Evolutionary conservation across 2,888 invertebrate genomes (phyloP).

Genomic region (Ophion slaviceki): DNA sequence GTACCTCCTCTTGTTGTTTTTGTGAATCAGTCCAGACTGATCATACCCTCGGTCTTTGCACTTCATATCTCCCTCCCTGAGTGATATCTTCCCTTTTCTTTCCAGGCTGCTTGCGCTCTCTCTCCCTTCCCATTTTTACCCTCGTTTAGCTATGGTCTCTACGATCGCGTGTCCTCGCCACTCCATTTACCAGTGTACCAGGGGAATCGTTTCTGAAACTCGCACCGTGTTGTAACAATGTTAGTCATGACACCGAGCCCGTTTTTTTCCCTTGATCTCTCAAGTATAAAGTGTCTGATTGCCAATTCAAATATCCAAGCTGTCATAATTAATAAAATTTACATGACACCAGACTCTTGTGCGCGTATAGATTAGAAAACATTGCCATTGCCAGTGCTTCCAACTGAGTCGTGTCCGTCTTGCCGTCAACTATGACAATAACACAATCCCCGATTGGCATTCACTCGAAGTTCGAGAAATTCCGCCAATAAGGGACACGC

Average conservation of each 20-base stretch:
- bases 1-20: constrained; percentile 30
- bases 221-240: constrained; percentile 15
- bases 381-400: not conserved
- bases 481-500: not conserved
- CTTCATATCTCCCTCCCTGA: constrained; percentile 62
- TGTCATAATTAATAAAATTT: not conserved
- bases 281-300: constrained; percentile 6
- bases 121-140: constrained; percentile 1
- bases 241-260: not conserved
- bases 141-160: constrained; percentile 41
- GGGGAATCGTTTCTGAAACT: constrained; percentile 54
- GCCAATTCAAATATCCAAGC: not conserved
- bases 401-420: not conserved
- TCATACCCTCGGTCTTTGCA: constrained; percentile 59
- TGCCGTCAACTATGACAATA: not conserved
- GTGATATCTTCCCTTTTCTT: constrained; percentile 1
- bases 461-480: not conserved
- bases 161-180: constrained; percentile 59
- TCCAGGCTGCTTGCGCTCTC: not conserved
- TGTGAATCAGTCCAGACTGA: constrained; percentile 53
- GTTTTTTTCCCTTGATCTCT: not conserved
- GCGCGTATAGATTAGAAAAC: not conserved
- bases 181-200: constrained; percentile 43
- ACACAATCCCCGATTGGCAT: not conserved
- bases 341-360: not conserved